These are phyloP conservation scores for Ptychochromis oligacanthus DNA, from an alignment of 2,113 vertebrate genomes.

Conservation along the genomic window DNA sequence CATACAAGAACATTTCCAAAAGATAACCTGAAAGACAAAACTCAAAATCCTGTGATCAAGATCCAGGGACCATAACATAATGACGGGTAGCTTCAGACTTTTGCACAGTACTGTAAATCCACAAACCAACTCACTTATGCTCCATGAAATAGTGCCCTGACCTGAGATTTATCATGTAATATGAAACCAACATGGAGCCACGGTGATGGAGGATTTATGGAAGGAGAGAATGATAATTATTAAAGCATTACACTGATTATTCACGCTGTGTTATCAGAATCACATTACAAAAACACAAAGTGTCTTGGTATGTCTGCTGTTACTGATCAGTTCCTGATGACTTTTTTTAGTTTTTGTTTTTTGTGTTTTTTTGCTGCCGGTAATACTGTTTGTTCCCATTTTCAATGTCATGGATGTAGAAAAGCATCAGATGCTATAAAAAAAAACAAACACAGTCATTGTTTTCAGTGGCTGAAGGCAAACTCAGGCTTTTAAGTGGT, in stretches of 20 bases:
- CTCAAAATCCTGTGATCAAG: too few species aligned
- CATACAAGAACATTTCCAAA: too few species aligned
- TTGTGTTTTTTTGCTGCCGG: neutral
- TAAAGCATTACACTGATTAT: slow-evolving; percentile 24
- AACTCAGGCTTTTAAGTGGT: slow-evolving; percentile 20
- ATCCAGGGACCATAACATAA: too few species aligned
- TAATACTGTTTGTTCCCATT: slow-evolving; percentile 6
- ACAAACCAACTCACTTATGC: neutral
- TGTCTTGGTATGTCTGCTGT: slow-evolving; percentile 21
- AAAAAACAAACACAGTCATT: slow-evolving; percentile 31
- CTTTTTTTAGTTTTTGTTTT: slow-evolving; percentile 8
- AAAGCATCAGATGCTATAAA: slow-evolving; percentile 39
- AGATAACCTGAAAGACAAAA: too few species aligned
- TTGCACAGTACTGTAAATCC: neutral
- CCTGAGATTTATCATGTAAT: neutral
- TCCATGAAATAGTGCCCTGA: neutral
- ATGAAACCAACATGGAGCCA: neutral
- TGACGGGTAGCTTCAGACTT: too few species aligned
- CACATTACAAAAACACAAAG: slow-evolving; percentile 40
- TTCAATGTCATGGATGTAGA: slow-evolving; percentile 8
- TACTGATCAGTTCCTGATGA: slow-evolving; percentile 47
- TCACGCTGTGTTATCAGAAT: slow-evolving; percentile 32
- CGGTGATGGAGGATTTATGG: neutral
- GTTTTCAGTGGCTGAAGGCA: slow-evolving; percentile 29
- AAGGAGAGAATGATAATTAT: slow-evolving; percentile 30